These are phyloP conservation scores for Flexamia atlantica DNA, from an alignment of 2,888 invertebrate genomes.

Conservation along the genomic window DNA sequence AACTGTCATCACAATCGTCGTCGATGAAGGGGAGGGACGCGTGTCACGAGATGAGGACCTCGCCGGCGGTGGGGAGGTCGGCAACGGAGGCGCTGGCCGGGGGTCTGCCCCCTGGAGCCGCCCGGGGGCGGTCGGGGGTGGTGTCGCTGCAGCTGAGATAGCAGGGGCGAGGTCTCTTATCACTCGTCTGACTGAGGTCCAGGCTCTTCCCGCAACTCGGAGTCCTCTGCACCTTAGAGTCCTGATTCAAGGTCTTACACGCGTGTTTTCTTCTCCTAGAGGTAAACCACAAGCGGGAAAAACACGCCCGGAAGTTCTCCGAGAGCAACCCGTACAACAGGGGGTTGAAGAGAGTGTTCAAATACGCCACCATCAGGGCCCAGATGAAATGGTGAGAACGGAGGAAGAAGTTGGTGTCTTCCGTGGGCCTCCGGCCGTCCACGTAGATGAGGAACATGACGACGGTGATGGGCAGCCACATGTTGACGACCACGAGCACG, in stretches of 20 bases:
- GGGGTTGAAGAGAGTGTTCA: conserved; percentile 79
- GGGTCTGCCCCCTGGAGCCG: not conserved
- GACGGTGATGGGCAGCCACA: conserved; percentile 79
- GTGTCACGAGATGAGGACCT: conserved; percentile 23
- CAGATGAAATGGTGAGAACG: conserved; percentile 77
- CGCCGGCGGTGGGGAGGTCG: not conserved
- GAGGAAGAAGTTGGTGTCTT: conserved; percentile 77
- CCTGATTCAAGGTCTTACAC: conserved; percentile 50
- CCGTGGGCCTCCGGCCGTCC: conserved; percentile 76
- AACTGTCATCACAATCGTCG: conserved; percentile 38
- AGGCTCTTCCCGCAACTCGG: conserved; percentile 24
- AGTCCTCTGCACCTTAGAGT: conserved; percentile 40
- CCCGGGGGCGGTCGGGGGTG: not conserved
- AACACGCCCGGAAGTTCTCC: conserved; percentile 77
- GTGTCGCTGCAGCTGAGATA: conserved; percentile 55
- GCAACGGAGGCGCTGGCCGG: conserved; percentile 39
- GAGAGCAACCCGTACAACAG: conserved; percentile 78
- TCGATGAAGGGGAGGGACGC: conserved; percentile 14
- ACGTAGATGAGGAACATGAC: conserved; percentile 78
- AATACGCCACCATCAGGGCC: conserved; percentile 76
- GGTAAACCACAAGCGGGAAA: conserved; percentile 74
- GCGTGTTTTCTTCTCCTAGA: conserved; percentile 64
- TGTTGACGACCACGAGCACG: conserved; percentile 77
- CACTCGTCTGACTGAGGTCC: conserved; percentile 9
- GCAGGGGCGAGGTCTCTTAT: conserved; percentile 23